These are phyloP conservation scores for Aphodius sticticus DNA, from an alignment of 2,888 invertebrate species.

Conservation along the genomic window DNA sequence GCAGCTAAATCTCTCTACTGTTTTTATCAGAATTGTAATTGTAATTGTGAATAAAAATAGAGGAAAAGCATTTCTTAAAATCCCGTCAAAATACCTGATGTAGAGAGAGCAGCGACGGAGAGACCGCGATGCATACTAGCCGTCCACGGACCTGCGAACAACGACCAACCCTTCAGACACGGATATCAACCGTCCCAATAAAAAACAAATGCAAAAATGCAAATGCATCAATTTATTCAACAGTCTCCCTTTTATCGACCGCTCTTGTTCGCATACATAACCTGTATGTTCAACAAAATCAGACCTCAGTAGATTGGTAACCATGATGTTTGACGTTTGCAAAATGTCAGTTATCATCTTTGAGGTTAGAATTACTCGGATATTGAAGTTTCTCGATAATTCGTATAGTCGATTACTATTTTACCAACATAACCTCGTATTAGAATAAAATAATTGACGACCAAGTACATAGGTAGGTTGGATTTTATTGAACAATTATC, in stretches of 20 bases:
- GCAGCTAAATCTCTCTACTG: not conserved
- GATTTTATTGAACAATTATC: no score
- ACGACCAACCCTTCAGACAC: constrained; percentile 16
- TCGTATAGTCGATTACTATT: no score
- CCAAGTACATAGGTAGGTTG: no score
- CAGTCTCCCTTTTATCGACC: no score
- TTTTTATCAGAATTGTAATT: not conserved
- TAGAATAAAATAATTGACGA: no score
- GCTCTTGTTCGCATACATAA: not conserved
- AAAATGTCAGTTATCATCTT: no score
- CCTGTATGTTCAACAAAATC: not conserved
- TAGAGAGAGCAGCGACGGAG: constrained; percentile 28
- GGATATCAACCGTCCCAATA: not conserved
- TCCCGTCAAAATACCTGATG: constrained; percentile 24
- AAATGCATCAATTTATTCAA: not conserved
- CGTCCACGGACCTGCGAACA: constrained; percentile 28
- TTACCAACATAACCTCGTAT: no score
- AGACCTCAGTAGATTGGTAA: no score
- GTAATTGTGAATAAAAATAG: constrained; percentile 5
- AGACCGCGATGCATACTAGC: constrained; percentile 28
- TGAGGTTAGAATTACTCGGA: no score
- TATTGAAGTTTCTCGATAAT: no score
- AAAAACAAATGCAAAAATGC: not conserved
- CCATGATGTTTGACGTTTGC: no score
- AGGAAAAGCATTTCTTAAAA: constrained; percentile 8